Conservation (phyloP, 1,140 invertebrate genomes). For the Drosophila asahinai region DNA sequence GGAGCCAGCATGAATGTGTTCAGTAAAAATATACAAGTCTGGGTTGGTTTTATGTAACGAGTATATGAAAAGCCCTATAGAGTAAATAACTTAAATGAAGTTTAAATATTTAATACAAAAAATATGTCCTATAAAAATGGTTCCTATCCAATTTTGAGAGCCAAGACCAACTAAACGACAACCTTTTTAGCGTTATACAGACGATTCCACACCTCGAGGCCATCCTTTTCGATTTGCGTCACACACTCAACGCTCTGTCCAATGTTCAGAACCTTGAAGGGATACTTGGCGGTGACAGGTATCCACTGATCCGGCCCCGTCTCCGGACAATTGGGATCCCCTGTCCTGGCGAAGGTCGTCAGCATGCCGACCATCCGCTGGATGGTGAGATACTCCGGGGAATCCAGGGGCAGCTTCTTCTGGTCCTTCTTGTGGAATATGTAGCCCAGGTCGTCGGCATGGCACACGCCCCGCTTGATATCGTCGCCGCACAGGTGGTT, state of each 20-base stretch:
- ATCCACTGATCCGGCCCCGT: conserved; percentile 43
- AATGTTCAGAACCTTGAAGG: conserved; percentile 60
- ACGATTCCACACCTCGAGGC: conserved; percentile 63
- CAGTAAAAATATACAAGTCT: not conserved
- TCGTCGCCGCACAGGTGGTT: conserved; percentile 68
- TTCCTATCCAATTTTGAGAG: not conserved
- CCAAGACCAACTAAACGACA: not conserved
- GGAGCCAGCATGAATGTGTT: not conserved
- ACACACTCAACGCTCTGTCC: conserved; percentile 39
- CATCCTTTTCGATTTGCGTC: conserved; percentile 50
- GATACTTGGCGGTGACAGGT: conserved; percentile 39
- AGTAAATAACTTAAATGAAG: not conserved
- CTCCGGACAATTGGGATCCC: conserved; percentile 72
- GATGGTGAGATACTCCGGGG: conserved; percentile 73
- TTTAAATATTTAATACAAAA: conserved; percentile 4
- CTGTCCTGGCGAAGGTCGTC: conserved; percentile 84
- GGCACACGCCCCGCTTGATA: conserved; percentile 84
- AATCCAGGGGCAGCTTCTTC: conserved; percentile 65
- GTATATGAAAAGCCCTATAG: too few species aligned
- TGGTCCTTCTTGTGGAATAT: conserved; percentile 86
- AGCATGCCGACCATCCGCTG: conserved; percentile 79
- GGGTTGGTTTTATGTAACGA: too few species aligned
- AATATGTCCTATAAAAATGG: not conserved
- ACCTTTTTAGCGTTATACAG: conserved; percentile 35
- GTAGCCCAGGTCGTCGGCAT: conserved; percentile 89